phyloP scores from a whole-genome alignment of 2,113 vertebrate genomes.

The Lepus europaeus region DNA sequence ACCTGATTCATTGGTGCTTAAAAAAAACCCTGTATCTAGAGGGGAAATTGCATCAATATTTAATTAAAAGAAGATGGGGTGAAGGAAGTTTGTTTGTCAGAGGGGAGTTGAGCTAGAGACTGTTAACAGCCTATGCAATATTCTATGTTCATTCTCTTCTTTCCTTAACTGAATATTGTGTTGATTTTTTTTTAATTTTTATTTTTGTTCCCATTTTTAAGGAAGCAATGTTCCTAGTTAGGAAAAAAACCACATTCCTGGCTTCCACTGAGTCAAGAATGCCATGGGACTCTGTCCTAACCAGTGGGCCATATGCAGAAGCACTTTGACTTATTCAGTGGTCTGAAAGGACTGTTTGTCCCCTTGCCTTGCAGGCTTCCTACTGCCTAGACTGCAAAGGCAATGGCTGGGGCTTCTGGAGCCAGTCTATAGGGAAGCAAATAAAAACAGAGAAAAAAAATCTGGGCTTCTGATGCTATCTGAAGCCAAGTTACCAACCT shows the following conservation, averaged over 20 bases:
- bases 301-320: not conserved
- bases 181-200: no score
- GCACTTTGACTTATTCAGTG: not conserved
- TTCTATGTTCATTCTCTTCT: not conserved
- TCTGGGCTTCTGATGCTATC: not conserved
- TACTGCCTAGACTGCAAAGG: not conserved
- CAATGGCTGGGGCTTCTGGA: not conserved
- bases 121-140: not conserved
- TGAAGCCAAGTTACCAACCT: not conserved
- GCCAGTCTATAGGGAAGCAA: not conserved
- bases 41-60: not conserved
- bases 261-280: not conserved
- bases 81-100: not conserved
- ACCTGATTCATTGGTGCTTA: not conserved
- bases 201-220: not conserved
- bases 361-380: not conserved
- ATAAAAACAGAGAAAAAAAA: not conserved
- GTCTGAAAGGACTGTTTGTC: not conserved
- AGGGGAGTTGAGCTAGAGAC: not conserved
- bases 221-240: not conserved
- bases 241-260: not conserved
- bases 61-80: not conserved
- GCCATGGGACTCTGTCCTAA: not conserved
- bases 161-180: not conserved
- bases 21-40: not conserved